phyloP scores from a whole-genome alignment of 2,888 invertebrate species.

The Crepidodera aurea region DNA sequence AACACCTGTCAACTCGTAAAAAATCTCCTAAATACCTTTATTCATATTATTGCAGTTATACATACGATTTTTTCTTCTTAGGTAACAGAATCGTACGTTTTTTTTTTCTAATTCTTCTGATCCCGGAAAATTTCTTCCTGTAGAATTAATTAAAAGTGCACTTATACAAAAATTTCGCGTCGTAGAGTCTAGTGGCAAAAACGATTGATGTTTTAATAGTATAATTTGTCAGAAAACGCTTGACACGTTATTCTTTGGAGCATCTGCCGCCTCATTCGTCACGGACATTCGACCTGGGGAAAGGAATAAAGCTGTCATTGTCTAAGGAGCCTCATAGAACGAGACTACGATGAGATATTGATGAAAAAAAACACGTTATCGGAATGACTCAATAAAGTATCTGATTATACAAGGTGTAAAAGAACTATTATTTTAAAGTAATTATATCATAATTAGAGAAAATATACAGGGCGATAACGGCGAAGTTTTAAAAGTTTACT shows the following conservation, averaged over 20 bases:
- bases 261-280: conserved; percentile 44
- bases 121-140: too few relatives aligned
- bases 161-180: neutral
- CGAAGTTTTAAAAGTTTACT: too few relatives aligned
- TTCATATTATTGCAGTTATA: too few relatives aligned
- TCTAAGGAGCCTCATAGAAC: conserved; percentile 24
- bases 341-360: conserved; percentile 28
- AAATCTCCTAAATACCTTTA: too few relatives aligned
- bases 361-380: conserved; percentile 18
- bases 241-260: conserved; percentile 31
- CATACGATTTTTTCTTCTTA: too few relatives aligned
- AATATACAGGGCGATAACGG: too few relatives aligned
- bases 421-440: too few relatives aligned
- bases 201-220: conserved; percentile 42
- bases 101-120: too few relatives aligned
- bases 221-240: conserved; percentile 36
- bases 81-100: too few relatives aligned
- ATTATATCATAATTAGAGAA: too few relatives aligned
- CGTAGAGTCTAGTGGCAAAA: conserved; percentile 41
- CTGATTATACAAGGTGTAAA: neutral
- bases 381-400: conserved; percentile 21
- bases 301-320: conserved; percentile 29
- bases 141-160: too few relatives aligned
- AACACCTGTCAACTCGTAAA: too few relatives aligned
- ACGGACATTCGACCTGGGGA: conserved; percentile 37